Percentiles rank a stretch among this genome's conserved stretches.
Conservation (phyloP, 2,888 invertebrate species). For the Caenorhabditis plicata region DNA sequence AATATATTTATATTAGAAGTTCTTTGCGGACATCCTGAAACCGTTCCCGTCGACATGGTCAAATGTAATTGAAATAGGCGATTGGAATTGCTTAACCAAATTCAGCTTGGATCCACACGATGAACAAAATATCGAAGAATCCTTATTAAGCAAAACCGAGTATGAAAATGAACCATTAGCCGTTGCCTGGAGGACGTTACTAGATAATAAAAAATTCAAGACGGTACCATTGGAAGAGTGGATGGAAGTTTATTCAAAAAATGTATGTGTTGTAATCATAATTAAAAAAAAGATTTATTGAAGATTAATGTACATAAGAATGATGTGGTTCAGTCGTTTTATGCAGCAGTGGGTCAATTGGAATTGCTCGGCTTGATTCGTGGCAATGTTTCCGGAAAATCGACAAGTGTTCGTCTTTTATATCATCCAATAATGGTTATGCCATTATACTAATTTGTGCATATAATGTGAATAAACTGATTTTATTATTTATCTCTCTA, state of each 20-base stretch:
- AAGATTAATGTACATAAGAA: not conserved
- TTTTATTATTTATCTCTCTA: too few relatives aligned
- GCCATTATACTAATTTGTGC: too few relatives aligned
- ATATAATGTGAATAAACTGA: constrained; percentile 8
- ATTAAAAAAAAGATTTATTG: constrained; percentile 1
- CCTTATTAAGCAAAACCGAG: not conserved
- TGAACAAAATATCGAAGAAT: constrained; percentile 20
- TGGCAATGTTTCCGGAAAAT: constrained; percentile 13
- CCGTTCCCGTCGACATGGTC: constrained; percentile 22
- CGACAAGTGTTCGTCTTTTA: constrained; percentile 14
- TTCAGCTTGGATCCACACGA: constrained; percentile 8
- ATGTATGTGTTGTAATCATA: constrained; percentile 6
- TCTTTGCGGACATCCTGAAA: not conserved
- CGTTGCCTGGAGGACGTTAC: constrained; percentile 14
- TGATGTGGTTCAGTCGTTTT: constrained; percentile 18
- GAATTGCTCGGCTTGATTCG: constrained; percentile 26
- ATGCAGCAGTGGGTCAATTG: constrained; percentile 19
- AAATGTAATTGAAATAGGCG: constrained; percentile 12
- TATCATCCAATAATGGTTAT: constrained; percentile 35
- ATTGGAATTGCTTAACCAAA: not conserved
- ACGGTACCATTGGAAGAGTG: constrained; percentile 14
- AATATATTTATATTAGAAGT: too few relatives aligned
- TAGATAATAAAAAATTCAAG: constrained; percentile 20
- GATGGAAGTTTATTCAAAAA: constrained; percentile 7
- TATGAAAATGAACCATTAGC: constrained; percentile 1